Evolutionary conservation across 2,797 vertebrate genomes (phyloP).

Genomic region (Octomys mimax): DNA sequence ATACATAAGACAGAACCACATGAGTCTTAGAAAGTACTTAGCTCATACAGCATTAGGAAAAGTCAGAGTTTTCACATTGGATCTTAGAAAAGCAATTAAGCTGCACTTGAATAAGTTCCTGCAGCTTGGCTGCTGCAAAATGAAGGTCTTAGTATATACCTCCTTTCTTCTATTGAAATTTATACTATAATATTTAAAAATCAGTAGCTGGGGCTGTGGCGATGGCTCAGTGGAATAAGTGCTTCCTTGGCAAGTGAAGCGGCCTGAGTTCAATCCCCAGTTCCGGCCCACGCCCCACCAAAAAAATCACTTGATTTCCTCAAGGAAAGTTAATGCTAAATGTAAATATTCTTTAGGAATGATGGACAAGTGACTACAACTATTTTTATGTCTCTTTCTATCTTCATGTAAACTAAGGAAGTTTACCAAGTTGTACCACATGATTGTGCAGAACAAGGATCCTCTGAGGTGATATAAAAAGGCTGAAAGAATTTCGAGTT

Average conservation of each 20-base stretch:
- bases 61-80: not conserved
- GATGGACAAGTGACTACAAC: not conserved
- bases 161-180: not conserved
- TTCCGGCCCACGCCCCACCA: too few species aligned
- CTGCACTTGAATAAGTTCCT: not conserved
- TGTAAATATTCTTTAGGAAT: not conserved
- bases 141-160: not conserved
- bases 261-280: too few species aligned
- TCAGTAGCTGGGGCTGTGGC: too few species aligned
- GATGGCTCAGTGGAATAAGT: too few species aligned
- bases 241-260: too few species aligned
- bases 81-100: not conserved
- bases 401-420: not conserved
- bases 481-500: not conserved
- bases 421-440: not conserved
- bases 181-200: not conserved
- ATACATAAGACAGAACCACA: slow-evolving; percentile 27
- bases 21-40: not conserved
- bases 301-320: not conserved
- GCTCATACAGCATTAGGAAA: not conserved
- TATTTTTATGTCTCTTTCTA: not conserved
- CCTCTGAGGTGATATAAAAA: not conserved
- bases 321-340: not conserved
- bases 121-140: not conserved
- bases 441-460: accelerated